A percentile compares a stretch with the other conserved stretches of the same genome.
phyloP scores from a whole-genome alignment of 2,113 vertebrate species.

The Crypturellus undulatus region DNA sequence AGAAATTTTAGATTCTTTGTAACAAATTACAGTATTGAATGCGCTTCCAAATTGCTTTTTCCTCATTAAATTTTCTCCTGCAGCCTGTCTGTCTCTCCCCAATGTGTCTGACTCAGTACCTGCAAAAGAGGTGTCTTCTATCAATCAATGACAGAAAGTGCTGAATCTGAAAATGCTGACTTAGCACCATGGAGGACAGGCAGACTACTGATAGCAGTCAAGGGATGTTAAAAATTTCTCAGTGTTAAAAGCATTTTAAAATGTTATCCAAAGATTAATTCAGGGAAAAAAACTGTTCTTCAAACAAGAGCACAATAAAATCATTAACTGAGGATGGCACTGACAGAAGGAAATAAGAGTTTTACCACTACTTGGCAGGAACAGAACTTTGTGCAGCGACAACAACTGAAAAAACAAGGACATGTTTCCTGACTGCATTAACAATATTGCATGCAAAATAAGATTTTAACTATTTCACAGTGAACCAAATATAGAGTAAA shows the following conservation, averaged over 20 bases:
- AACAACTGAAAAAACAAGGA: background rate
- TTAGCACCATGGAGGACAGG: conserved; percentile 23
- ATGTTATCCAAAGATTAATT: background rate
- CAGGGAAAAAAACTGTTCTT: background rate
- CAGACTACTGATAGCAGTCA: conserved; percentile 13
- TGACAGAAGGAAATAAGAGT: background rate
- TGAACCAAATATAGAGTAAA: background rate
- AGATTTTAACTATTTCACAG: background rate
- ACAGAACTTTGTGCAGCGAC: background rate
- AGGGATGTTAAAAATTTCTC: background rate
- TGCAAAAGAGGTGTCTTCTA: conserved; percentile 73
- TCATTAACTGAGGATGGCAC: background rate
- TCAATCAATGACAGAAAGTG: conserved; percentile 81
- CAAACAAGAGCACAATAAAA: background rate
- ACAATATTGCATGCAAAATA: background rate
- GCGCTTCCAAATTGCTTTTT: conserved; percentile 3
- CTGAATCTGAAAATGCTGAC: conserved; percentile 69
- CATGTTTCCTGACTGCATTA: background rate
- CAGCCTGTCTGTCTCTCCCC: conserved; percentile 68
- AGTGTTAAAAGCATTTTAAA: conserved; percentile 10
- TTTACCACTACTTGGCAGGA: background rate
- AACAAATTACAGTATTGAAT: conserved; percentile 26
- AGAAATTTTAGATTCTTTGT: background rate
- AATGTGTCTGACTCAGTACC: conserved; percentile 62
- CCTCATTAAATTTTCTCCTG: conserved; percentile 38